phyloP scores from a whole-genome alignment of 2,113 vertebrate species.

The Syrrhaptes paradoxus region DNA sequence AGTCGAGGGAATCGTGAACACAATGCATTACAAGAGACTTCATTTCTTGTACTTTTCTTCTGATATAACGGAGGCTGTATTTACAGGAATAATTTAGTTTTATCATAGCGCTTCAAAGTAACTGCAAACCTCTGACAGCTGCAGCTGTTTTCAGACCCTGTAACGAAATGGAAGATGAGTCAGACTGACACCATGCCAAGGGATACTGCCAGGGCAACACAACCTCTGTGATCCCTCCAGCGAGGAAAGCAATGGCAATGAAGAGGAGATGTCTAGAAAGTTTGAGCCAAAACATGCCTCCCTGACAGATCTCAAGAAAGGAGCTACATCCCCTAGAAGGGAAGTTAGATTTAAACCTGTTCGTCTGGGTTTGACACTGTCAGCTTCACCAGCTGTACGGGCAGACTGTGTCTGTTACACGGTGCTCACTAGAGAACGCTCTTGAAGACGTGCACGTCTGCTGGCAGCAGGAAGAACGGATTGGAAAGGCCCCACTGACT shows the following conservation, averaged over 20 bases:
- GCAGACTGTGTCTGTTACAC: rapidly evolving
- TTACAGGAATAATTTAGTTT: constrained; percentile 44
- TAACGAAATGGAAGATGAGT: constrained; percentile 69
- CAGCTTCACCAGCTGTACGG: not conserved
- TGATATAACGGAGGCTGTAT: not conserved
- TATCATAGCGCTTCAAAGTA: constrained; percentile 56
- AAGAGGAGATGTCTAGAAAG: constrained; percentile 58
- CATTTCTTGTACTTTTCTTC: not conserved
- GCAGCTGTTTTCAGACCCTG: constrained; percentile 62
- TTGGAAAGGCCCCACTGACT: not conserved
- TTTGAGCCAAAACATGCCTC: constrained; percentile 17
- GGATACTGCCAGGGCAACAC: constrained; percentile 60
- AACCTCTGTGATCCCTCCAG: constrained; percentile 46
- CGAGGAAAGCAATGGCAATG: constrained; percentile 62
- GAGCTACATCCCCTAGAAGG: not conserved
- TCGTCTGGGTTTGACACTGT: not conserved
- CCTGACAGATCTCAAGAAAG: not conserved
- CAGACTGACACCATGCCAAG: constrained; percentile 68
- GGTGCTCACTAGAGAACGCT: not conserved
- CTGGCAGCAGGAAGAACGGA: rapidly evolving
- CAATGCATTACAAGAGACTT: not conserved
- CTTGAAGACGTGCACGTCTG: not conserved
- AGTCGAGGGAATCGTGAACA: rapidly evolving
- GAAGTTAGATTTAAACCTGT: not conserved
- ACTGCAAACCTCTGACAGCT: constrained; percentile 73